Evolutionary conservation across 2,888 invertebrate genomes (phyloP), one percentile per base, ranked within the genome.

Genomic region (Megamerina dolium): DNA sequence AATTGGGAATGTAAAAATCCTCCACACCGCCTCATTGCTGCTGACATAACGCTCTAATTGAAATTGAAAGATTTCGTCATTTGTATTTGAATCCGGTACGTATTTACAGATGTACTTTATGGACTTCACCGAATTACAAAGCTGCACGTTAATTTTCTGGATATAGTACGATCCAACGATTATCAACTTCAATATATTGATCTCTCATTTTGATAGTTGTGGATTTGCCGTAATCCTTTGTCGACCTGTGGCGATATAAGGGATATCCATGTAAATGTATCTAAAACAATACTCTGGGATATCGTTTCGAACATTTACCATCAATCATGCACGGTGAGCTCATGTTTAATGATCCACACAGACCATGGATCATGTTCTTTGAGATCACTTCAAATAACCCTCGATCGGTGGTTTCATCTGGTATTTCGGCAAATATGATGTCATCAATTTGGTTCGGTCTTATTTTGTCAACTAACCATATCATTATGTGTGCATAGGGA

Each of bases 401-500:
- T 30, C 35, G 41, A 30, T 36, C 36, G 20, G 26, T 12, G 3
- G 8, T 18, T 38, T 29, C 20, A 20, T 38, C 16, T 9, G 40
- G 45, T 8, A 45, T 19, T 31, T 45, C 41, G 14, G 37, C 45
- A 36, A 18, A 17, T 26, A 45, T 31, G 3, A 43, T 12, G 3
- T 13, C 20, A 13, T 55, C 50, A 56, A 38, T 33, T 57, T 45
- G 10, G 59, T 52, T 29, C 21, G 13, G 61, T 52, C 3, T 18
- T 4, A 60, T 54, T 48, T 53, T 58, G 6, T 56, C 49, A n/a
- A 32, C 37, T 8, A 60, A 46, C 63, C 63, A 64, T 46, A 57
- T 34, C 32, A 66, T 36, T 44, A 57, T 54, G 38, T 56, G 54
- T 5, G 53, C 53, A 38, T 59, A 54, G 58, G 64, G 12, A 67